Evolutionary conservation across 2,888 invertebrate species (phyloP).

Genomic region (Argyresthia albistria): DNA sequence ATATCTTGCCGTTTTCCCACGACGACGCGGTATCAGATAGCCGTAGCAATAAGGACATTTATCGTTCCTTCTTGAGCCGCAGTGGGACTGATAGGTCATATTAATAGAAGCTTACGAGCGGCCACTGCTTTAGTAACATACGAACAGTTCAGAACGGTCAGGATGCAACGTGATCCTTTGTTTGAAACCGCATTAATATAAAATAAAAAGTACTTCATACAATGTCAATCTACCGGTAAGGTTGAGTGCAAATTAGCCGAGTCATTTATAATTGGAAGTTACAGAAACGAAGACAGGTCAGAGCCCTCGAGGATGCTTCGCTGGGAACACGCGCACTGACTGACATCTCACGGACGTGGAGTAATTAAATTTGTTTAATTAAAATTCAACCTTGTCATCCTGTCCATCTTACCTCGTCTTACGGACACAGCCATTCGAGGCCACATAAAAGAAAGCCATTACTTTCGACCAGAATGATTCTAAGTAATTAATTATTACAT

Average conservation of each 20-base stretch:
- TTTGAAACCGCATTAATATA: no score
- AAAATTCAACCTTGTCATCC: not conserved
- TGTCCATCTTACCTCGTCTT: not conserved
- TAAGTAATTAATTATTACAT: conserved; percentile 60
- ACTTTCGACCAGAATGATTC: not conserved
- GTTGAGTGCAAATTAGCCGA: not conserved
- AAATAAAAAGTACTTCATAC: no score
- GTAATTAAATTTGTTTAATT: conserved; percentile 1
- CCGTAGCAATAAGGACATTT: conserved; percentile 5
- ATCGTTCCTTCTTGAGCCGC: conserved; percentile 6
- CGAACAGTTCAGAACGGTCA: no score
- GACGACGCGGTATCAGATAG: conserved; percentile 8
- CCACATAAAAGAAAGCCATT: conserved; percentile 3
- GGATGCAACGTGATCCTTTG: no score
- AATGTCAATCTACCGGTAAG: no score
- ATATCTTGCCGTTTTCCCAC: conserved; percentile 6
- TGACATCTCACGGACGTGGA: not conserved
- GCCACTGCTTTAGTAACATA: not conserved
- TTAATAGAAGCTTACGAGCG: conserved; percentile 7
- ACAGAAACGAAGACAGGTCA: not conserved
- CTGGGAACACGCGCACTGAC: not conserved
- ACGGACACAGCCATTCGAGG: not conserved
- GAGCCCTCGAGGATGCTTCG: not conserved
- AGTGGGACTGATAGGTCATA: conserved; percentile 6
- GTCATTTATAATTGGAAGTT: not conserved